Evolutionary conservation across 2,113 vertebrate species (phyloP).

Genomic region (Upupa epops): DNA sequence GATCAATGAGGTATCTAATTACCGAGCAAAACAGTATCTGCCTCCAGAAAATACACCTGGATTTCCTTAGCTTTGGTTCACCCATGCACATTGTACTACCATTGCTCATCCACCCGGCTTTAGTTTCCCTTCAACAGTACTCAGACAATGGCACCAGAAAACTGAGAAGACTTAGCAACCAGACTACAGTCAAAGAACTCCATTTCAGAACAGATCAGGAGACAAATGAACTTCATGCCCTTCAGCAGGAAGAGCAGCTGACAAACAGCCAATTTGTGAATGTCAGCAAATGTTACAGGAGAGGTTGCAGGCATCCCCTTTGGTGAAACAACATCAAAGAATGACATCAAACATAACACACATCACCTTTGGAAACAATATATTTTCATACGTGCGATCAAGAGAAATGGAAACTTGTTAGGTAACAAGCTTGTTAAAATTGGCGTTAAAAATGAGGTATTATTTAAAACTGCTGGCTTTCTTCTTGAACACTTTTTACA

Average conservation of each 20-base stretch:
- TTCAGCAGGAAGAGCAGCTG: neutral
- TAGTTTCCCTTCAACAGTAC: neutral
- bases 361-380: neutral
- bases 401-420: neutral
- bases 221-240: neutral
- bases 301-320: neutral
- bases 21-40: neutral
- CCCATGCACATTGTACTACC: neutral
- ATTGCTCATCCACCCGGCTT: rapidly evolving
- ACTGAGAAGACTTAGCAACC: neutral
- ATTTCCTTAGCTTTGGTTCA: neutral
- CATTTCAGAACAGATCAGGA: neutral
- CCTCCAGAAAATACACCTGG: neutral
- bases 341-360: neutral
- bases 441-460: neutral
- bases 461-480: neutral
- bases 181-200: neutral
- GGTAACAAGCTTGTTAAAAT: neutral
- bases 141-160: neutral
- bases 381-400: neutral
- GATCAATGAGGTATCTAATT: neutral
- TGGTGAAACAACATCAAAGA: neutral
- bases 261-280: constrained; percentile 22
- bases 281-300: constrained; percentile 1
- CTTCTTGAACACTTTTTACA: neutral